Evolutionary conservation across 2,888 invertebrate species (phyloP).

Genomic region (Pollenia griseotomentosa): DNA sequence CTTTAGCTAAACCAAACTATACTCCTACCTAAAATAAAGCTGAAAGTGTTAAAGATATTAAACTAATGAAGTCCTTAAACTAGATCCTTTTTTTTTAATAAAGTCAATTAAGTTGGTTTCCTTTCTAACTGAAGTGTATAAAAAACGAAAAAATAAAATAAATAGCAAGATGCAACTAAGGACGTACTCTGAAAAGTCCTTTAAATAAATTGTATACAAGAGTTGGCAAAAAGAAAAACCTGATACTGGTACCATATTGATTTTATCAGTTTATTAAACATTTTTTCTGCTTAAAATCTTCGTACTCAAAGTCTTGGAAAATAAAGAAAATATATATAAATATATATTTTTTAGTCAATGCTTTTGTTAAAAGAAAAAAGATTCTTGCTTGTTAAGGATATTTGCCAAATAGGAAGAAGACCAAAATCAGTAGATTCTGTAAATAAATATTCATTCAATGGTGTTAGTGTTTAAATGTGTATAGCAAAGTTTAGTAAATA

Average conservation of each 20-base stretch:
- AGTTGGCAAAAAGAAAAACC: constrained; percentile 1
- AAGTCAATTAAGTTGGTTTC: constrained; percentile 59
- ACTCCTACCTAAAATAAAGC: constrained; percentile 16
- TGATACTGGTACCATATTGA: constrained; percentile 44
- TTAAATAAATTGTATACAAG: neutral
- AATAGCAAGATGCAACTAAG: constrained; percentile 23
- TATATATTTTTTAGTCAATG: neutral
- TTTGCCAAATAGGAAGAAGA: constrained; percentile 21
- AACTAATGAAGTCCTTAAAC: constrained; percentile 58
- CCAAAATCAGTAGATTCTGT: constrained; percentile 41
- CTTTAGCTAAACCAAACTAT: constrained; percentile 4
- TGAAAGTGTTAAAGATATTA: constrained; percentile 24
- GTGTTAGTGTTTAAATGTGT: constrained; percentile 65
- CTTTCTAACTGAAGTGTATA: neutral
- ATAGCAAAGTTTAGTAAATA: constrained; percentile 66
- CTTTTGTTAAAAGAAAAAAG: constrained; percentile 1
- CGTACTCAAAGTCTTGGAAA: neutral
- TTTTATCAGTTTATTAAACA: constrained; percentile 57
- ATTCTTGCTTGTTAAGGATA: constrained; percentile 1
- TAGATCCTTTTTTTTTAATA: constrained; percentile 38
- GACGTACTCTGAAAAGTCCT: neutral
- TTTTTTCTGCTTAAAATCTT: constrained; percentile 34
- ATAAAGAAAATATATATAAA: neutral
- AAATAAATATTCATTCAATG: constrained; percentile 60
- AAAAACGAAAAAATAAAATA: neutral